Evolutionary conservation across 2,888 invertebrate species (phyloP), one percentile per base, ranked within the genome.

Genomic region (Heliconius ethilla): DNA sequence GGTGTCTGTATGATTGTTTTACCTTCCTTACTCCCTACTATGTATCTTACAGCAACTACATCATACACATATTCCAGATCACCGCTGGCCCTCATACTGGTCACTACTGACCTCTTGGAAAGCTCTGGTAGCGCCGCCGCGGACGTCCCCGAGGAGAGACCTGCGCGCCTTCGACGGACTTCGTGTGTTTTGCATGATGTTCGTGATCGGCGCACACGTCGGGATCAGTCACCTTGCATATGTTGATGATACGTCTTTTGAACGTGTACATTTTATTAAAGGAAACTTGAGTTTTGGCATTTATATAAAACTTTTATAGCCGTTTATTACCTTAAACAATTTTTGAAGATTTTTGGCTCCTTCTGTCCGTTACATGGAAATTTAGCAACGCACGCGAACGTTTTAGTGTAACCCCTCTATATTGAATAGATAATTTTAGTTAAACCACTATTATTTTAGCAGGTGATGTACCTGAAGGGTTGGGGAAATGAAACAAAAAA

Each of bases 141-240:
- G 80, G n/a, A 33, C 67, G 2, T 40, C 88, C n/a, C 82, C 83
- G 37, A 81, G 83, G 69, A 75, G 84, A 3, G 91, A 91, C 86
- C 89, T 94, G 79, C 86, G 89, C 78, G 82, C 85, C 75, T 89
- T 93, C 84, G 93, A 94, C 86, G 94, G 94, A 2, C 87, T 92
- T 81, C 89, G 93, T 45, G 92, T 93, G 79, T 83, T 92, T 82
- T 90, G 90, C 87, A 91, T 94, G 92, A 85, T 91, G 83, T 90
- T 90, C 83, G 90, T 94, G 86, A 90, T 94, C 85, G 84, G 93
- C 37, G 92, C 92, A 82, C 94, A 94, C 87, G 92, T 94, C 25
- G 89, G 89, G 85, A 92, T 92, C 91, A 88, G 93, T 84, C 88
- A 88, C 84, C 89, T 90, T 80, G 82, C 91, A 13, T 93, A 91